phyloP scores from a whole-genome alignment of 1,140 invertebrate species.

The Littorina saxatilis region DNA sequence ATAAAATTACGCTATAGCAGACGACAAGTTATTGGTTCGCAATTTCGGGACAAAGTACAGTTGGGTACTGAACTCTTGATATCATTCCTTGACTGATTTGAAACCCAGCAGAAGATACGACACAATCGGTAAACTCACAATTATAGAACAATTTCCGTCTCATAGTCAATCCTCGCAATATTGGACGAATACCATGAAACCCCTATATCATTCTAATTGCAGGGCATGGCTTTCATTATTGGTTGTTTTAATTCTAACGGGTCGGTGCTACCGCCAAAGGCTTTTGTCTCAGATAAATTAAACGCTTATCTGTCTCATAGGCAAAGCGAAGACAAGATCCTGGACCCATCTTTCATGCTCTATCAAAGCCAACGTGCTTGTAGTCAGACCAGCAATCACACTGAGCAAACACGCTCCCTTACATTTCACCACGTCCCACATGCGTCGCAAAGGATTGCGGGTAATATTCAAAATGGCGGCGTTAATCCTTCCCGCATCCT shows the following conservation, averaged over 20 bases:
- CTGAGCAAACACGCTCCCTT: not conserved
- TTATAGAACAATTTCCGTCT: no score
- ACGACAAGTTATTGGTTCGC: no score
- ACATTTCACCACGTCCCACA: not conserved
- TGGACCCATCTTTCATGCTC: not conserved
- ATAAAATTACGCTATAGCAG: no score
- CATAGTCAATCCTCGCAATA: no score
- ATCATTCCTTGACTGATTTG: no score
- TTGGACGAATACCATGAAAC: no score
- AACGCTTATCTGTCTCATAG: not conserved
- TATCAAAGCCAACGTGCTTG: not conserved
- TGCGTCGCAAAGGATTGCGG: not conserved
- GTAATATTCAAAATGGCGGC: slow-evolving; percentile 2
- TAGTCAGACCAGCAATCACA: not conserved
- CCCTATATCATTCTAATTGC: no score
- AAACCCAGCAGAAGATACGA: no score
- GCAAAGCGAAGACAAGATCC: not conserved
- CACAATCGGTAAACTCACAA: no score
- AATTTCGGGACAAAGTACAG: no score
- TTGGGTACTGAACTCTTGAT: no score
- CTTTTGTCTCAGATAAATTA: not conserved
- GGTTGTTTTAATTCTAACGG: not conserved
- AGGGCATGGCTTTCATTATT: not conserved
- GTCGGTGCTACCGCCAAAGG: not conserved
- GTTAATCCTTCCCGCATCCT: slow-evolving; percentile 12